A percentile compares a stretch with the other conserved stretches of the same genome.
Evolutionary conservation across 2,888 invertebrate species (phyloP).

Genomic region (Minunthozetes semirufus): DNA sequence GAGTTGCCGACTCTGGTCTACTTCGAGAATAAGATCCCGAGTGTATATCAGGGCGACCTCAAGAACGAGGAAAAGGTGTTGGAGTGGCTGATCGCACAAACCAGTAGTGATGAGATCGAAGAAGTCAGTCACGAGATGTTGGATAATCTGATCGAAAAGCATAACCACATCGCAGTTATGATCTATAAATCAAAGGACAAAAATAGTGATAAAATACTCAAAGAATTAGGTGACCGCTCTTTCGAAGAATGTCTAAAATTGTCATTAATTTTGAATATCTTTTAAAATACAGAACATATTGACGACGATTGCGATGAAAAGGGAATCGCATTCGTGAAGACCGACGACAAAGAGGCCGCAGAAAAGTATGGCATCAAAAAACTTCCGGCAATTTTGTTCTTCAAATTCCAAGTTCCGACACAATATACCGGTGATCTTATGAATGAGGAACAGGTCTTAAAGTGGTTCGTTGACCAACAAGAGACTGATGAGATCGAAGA

Average conservation of each 20-base stretch:
- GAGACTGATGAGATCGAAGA: conserved; percentile 84
- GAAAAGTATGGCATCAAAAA: conserved; percentile 84
- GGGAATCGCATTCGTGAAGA: conserved; percentile 83
- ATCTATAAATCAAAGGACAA: conserved; percentile 57
- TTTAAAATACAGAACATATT: conserved; percentile 66
- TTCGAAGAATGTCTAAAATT: not conserved
- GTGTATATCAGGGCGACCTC: conserved; percentile 80
- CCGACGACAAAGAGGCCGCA: conserved; percentile 81
- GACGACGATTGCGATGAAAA: conserved; percentile 85
- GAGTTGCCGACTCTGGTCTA: conserved; percentile 72
- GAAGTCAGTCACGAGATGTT: conserved; percentile 64
- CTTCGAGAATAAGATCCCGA: conserved; percentile 87
- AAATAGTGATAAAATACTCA: conserved; percentile 42
- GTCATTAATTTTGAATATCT: not conserved
- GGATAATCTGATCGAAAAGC: conserved; percentile 75
- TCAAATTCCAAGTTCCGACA: conserved; percentile 83
- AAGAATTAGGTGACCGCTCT: conserved; percentile 38
- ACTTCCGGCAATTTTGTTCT: conserved; percentile 76
- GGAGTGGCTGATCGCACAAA: conserved; percentile 87
- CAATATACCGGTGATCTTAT: conserved; percentile 67
- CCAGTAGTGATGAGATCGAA: conserved; percentile 48
- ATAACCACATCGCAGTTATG: conserved; percentile 73
- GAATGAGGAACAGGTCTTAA: conserved; percentile 73
- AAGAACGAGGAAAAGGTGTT: conserved; percentile 90
- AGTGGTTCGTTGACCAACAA: conserved; percentile 85